Base-by-base conservation (phyloP, 2,797 vertebrate genomes). In the Coendou prehensilis region DNA sequence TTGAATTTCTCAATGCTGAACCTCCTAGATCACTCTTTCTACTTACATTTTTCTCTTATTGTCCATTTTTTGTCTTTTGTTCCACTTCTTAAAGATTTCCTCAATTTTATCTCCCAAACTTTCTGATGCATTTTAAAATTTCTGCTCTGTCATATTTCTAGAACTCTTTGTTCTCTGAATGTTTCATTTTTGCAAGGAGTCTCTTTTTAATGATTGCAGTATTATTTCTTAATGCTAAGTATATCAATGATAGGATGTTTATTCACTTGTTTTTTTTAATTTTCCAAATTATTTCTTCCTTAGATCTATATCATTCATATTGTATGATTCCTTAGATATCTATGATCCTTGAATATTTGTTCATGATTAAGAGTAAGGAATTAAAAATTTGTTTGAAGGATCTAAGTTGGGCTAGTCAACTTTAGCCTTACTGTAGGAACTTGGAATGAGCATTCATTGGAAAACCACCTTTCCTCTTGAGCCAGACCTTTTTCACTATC, bases 61-160 rank as follows among this genome's bases (percentile, higher is more conserved):
- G 59, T 82, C 18, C n/a, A 59, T 91, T 11, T 75, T 91, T 82
- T 64, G 2, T 69, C 30, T 80, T 90, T 95, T 61, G 11, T 87
- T 88, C 18, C 50, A 78, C 64, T 84, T 95, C n/a, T 87, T 93
- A 93, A 87, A 87, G n/a, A 80, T 91, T 88, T 95, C 15, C 30
- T 75, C 71, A 80, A 84, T 11, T 87, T 80, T 88, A 79, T 91
- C 57, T 61, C 61, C 30, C 30, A 61, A 33, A 10, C 7, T 89
- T 67, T 47, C n/a, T 87, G 11, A 37, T 89, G 28, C 61, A 69
- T 83, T 87, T 95, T 89, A 11, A 23, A 73, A 73, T 83, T 50
- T 41, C 92, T 93, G 6, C 87, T 9, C 30, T 87, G 37, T 79
- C 28, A 79, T 80, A 84, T 61, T 93, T 87, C 18, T n/a, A 87